These are phyloP conservation scores for Brachionus plicatilis DNA, from an alignment of 1,140 invertebrate genomes.

Conservation along the genomic window DNA sequence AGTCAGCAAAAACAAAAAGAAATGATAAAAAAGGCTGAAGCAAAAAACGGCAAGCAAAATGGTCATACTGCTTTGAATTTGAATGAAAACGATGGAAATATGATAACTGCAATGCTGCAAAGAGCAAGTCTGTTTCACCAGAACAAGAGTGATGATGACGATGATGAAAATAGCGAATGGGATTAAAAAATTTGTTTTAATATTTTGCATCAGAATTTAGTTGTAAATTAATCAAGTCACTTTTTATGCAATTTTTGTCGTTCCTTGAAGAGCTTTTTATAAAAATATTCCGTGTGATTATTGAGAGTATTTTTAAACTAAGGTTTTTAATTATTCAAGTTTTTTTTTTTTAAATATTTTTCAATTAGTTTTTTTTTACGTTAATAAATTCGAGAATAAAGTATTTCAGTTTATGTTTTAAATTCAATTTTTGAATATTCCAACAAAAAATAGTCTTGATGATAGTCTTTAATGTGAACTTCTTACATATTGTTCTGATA, in stretches of 20 bases:
- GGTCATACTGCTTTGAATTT: not conserved
- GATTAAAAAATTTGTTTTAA: not conserved
- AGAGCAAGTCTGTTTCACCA: not conserved
- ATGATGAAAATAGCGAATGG: conserved; percentile 24
- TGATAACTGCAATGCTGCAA: conserved; percentile 21
- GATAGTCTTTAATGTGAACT: too few relatives aligned
- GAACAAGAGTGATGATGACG: conserved; percentile 17
- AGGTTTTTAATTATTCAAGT: not conserved
- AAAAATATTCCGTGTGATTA: conserved; percentile 7
- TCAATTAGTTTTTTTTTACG: not conserved
- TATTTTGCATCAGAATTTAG: not conserved
- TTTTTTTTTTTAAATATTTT: not conserved
- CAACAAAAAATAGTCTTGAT: too few relatives aligned
- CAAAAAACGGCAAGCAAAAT: not conserved
- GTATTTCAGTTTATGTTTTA: too few relatives aligned
- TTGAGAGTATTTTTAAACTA: not conserved
- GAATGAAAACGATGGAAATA: conserved; percentile 19
- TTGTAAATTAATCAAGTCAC: conserved; percentile 14
- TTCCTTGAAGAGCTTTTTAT: not conserved
- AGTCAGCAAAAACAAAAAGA: not conserved
- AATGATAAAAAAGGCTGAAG: not conserved
- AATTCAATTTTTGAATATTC: too few relatives aligned
- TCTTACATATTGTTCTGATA: too few relatives aligned
- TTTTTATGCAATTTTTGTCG: not conserved
- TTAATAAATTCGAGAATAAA: not conserved